phyloP scores from a whole-genome alignment of 1,140 invertebrate genomes.

The Melanaphis sacchari region DNA sequence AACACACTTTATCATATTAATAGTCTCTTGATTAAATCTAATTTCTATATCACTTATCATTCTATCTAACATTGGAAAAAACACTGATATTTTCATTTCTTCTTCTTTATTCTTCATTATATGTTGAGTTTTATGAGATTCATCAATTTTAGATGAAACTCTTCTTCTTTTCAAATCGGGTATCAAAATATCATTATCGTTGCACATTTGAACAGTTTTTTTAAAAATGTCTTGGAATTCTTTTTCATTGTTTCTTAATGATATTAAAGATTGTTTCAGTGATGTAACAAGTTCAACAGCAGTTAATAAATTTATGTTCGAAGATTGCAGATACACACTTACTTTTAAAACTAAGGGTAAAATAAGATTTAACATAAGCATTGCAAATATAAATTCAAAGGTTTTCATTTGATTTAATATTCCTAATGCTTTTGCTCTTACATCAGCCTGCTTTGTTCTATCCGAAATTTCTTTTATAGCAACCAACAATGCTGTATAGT shows the following conservation, averaged over 20 bases:
- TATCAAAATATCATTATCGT: background rate
- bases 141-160: slow-evolving; percentile 18
- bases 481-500: no score
- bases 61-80: slow-evolving; percentile 21
- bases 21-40: slow-evolving; percentile 1
- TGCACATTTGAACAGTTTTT: background rate
- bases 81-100: slow-evolving; percentile 2
- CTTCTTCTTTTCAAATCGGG: slow-evolving; percentile 14
- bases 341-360: no score
- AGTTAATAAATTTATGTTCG: no score
- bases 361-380: no score
- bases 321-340: no score
- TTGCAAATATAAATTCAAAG: no score
- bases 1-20: slow-evolving; percentile 20
- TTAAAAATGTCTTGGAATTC: background rate
- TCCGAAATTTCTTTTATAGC: no score
- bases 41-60: background rate
- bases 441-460: no score
- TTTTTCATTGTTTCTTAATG: slow-evolving; percentile 7
- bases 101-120: slow-evolving; percentile 9
- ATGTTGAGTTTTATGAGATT: slow-evolving; percentile 15
- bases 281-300: no score
- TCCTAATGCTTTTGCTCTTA: no score
- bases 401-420: no score
- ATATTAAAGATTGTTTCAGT: no score